Evolutionary conservation across 2,113 vertebrate species (phyloP).

Genomic region (Typhlomys cinereus): DNA sequence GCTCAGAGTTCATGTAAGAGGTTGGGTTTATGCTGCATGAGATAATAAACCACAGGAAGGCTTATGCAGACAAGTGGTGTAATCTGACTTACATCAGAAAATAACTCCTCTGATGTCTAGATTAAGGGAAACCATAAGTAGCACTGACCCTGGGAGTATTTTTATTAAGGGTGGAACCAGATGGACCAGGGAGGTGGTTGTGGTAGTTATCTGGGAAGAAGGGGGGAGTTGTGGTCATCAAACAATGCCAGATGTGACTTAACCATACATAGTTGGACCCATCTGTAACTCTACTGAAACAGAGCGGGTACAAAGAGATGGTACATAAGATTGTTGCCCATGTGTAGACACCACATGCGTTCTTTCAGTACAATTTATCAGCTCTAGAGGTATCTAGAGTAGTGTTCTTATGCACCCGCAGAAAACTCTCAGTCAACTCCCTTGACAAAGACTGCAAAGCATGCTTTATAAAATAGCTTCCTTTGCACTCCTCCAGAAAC

Average conservation of each 20-base stretch:
- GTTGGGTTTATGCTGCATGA: not conserved
- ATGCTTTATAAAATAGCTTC: not conserved
- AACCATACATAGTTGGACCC: not conserved
- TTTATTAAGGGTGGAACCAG: not conserved
- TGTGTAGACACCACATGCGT: not conserved
- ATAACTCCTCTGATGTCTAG: not conserved
- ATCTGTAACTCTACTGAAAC: not conserved
- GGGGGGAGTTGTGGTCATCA: accelerated
- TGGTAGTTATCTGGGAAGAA: not conserved
- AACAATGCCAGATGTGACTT: not conserved
- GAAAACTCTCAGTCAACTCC: not conserved
- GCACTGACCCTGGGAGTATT: not conserved
- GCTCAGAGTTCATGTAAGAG: not conserved
- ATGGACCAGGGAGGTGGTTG: not conserved
- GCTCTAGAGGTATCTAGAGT: not conserved
- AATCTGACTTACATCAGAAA: not conserved
- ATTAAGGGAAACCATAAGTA: not conserved
- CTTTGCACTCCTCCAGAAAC: not conserved
- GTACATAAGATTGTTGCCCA: not conserved
- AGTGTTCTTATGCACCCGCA: not conserved
- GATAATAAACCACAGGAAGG: not conserved
- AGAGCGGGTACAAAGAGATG: not conserved
- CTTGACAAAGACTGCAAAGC: not conserved
- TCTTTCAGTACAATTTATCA: not conserved
- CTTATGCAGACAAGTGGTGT: not conserved